These are phyloP conservation scores for Microchrysa polita DNA, from an alignment of 2,888 invertebrate genomes.

Conservation along the genomic window DNA sequence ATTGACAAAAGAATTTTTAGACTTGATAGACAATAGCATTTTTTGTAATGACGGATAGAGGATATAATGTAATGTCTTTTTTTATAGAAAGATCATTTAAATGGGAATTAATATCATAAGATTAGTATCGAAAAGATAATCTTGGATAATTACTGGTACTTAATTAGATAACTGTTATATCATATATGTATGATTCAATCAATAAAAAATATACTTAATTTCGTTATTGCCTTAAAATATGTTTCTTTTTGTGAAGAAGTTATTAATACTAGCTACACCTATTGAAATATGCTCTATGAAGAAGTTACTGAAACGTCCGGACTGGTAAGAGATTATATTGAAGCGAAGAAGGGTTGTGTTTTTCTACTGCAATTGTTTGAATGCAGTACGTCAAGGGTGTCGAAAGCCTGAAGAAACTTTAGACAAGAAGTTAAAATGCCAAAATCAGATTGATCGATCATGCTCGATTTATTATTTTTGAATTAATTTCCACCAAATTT, in stretches of 20 bases:
- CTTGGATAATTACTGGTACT: conserved; percentile 10
- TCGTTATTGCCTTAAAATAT: conserved; percentile 29
- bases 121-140: background rate
- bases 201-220: conserved; percentile 21
- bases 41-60: conserved; percentile 4
- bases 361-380: too few species aligned
- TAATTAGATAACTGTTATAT: conserved; percentile 27
- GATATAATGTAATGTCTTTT: background rate
- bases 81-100: background rate
- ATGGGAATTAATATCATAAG: background rate
- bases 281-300: too few species aligned
- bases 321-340: too few species aligned
- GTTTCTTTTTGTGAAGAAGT: background rate
- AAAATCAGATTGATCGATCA: too few species aligned
- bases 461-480: too few species aligned
- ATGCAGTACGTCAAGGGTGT: too few species aligned
- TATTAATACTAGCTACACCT: too few species aligned
- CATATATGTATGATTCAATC: conserved; percentile 17
- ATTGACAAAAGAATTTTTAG: conserved; percentile 12
- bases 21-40: conserved; percentile 39
- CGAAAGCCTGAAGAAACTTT: too few species aligned
- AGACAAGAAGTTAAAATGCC: too few species aligned
- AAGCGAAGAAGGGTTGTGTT: too few species aligned
- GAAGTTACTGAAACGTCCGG: too few species aligned
- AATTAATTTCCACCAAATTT: too few species aligned